These are phyloP conservation scores for Ancistrus triradiatus DNA, from an alignment of 2,113 vertebrate genomes.

Conservation along the genomic window DNA sequence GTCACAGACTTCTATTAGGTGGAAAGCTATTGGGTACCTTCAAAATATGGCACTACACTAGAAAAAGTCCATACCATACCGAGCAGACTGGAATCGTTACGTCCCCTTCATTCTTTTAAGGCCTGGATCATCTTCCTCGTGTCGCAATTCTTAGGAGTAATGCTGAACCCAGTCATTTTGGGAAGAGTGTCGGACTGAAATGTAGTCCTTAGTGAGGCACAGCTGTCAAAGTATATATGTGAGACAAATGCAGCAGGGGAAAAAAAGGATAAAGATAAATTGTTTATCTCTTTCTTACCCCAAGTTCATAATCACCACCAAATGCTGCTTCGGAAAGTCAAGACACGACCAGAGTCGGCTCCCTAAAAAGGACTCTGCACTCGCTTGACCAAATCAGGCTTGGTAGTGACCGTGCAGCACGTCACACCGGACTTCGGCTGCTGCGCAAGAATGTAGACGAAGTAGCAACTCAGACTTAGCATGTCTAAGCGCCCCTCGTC, in stretches of 20 bases:
- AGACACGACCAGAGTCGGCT: not conserved
- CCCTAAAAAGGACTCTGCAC: not conserved
- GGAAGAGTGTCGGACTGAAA: no score
- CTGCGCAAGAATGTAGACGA: constrained; percentile 18
- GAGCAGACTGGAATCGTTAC: not conserved
- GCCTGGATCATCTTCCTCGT: no score
- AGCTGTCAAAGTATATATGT: no score
- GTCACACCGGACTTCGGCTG: constrained; percentile 6
- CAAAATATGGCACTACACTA: constrained; percentile 6
- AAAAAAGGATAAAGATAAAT: no score
- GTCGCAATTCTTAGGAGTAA: no score
- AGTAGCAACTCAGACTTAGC: constrained; percentile 31
- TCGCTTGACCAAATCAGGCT: constrained; percentile 5
- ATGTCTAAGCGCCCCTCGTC: constrained; percentile 21
- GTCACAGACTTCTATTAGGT: constrained; percentile 12
- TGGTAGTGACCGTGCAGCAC: not conserved
- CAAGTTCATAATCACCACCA: no score
- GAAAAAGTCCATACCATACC: not conserved
- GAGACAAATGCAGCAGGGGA: no score
- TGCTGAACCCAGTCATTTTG: no score
- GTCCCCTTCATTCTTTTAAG: no score
- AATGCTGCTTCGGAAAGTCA: not conserved
- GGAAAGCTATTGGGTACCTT: constrained; percentile 24
- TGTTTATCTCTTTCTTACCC: not conserved
- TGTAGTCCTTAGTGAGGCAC: no score